Evolutionary conservation across 2,113 vertebrate species (phyloP).

Genomic region (Ctenomys sociabilis): DNA sequence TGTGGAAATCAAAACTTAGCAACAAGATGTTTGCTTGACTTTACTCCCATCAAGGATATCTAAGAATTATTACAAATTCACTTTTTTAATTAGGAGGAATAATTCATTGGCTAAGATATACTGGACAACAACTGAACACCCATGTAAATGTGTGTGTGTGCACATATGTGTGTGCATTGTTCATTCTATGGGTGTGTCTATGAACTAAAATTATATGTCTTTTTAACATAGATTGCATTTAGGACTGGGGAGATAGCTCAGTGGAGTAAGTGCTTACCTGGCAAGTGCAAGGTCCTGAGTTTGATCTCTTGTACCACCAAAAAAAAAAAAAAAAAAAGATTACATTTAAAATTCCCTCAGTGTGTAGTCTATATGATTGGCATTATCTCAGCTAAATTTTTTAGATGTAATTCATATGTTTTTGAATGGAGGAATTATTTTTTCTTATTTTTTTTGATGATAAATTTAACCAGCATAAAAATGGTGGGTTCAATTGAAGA

Average conservation of each 20-base stretch:
- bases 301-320: too few relatives aligned
- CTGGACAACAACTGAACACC: slow-evolving; percentile 35
- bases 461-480: slow-evolving; percentile 66
- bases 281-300: too few relatives aligned
- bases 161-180: slow-evolving; percentile 25
- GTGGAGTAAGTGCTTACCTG: too few relatives aligned
- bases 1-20: slow-evolving; percentile 59
- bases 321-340: background rate
- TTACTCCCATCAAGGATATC: slow-evolving; percentile 16
- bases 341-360: slow-evolving; percentile 41
- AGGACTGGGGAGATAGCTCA: too few relatives aligned
- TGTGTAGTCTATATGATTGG: slow-evolving; percentile 34
- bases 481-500: slow-evolving; percentile 41
- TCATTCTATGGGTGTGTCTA: slow-evolving; percentile 48
- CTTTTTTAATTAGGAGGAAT: slow-evolving; percentile 34
- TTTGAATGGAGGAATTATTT: background rate
- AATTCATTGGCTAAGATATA: slow-evolving; percentile 41
- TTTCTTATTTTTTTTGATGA: slow-evolving; percentile 41
- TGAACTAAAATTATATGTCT: slow-evolving; percentile 52
- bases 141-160: slow-evolving; percentile 18
- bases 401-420: background rate
- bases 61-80: background rate
- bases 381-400: slow-evolving; percentile 53
- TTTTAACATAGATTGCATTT: slow-evolving; percentile 63
- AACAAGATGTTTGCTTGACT: slow-evolving; percentile 50